Conservation (phyloP, 2,113 vertebrate species). For the Ceuthmochares aereus region DNA sequence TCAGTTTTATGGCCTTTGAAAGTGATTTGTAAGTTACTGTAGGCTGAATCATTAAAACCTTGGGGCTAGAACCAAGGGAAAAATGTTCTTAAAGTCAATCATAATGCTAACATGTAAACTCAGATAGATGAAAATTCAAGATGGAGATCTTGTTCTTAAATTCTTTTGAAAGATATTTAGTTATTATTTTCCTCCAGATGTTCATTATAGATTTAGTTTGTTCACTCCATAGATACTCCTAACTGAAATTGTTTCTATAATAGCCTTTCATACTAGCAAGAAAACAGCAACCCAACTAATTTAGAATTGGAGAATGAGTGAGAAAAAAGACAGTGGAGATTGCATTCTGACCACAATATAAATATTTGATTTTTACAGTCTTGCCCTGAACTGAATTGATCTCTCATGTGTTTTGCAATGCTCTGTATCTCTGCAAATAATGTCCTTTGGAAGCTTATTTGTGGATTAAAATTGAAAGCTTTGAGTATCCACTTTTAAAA, state of each 20-base stretch:
- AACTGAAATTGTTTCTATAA: neutral
- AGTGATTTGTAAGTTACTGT: neutral
- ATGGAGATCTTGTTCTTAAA: neutral
- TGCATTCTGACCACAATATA: neutral
- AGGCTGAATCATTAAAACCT: neutral
- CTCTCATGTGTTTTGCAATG: neutral
- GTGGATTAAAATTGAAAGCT: neutral
- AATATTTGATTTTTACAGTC: neutral
- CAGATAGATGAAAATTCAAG: neutral
- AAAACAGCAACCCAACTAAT: neutral
- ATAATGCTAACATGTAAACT: neutral
- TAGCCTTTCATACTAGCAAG: neutral
- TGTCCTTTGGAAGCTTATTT: neutral
- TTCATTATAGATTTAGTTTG: neutral
- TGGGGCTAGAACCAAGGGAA: neutral
- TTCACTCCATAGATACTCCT: neutral
- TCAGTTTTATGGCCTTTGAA: neutral
- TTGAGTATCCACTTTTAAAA: rapidly evolving
- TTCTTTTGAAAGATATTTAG: neutral
- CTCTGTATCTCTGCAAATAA: neutral
- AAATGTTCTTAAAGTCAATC: neutral
- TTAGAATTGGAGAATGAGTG: neutral
- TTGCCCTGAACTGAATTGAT: neutral
- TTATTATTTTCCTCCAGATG: neutral
- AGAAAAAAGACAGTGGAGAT: neutral